These are phyloP conservation scores for Anastrepha ludens DNA, from an alignment of 1,140 invertebrate species.

Conservation along the genomic window DNA sequence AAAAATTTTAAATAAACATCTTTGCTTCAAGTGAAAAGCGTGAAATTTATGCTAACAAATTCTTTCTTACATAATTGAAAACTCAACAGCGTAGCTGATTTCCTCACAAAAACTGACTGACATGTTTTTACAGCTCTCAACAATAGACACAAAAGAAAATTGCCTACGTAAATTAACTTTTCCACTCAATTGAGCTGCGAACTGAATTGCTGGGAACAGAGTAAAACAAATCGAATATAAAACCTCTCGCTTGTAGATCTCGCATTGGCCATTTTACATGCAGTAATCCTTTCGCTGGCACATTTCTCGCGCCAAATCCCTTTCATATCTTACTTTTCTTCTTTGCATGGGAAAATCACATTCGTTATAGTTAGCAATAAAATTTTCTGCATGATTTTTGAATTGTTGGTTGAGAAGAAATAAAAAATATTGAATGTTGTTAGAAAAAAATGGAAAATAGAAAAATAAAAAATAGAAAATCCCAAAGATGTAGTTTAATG, in stretches of 20 bases:
- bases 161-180: neutral
- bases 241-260: neutral
- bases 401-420: neutral
- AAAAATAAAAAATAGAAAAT: conserved; percentile 51
- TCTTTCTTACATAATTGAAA: conserved; percentile 12
- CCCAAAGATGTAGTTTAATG: neutral
- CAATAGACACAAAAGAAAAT: neutral
- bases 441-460: conserved; percentile 39
- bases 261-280: neutral
- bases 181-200: neutral
- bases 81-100: neutral
- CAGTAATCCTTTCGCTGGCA: conserved; percentile 18
- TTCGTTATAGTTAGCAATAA: conserved; percentile 50
- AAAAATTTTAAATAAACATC: no score
- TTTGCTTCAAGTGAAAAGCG: neutral
- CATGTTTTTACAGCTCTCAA: conserved; percentile 47
- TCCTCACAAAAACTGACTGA: conserved; percentile 21
- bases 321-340: neutral
- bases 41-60: conserved; percentile 46
- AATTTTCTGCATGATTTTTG: neutral
- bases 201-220: conserved; percentile 12
- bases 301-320: neutral
- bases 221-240: neutral
- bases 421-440: neutral
- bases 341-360: neutral